phyloP scores from a whole-genome alignment of 1,140 invertebrate genomes.

The Sinella curviseta region DNA sequence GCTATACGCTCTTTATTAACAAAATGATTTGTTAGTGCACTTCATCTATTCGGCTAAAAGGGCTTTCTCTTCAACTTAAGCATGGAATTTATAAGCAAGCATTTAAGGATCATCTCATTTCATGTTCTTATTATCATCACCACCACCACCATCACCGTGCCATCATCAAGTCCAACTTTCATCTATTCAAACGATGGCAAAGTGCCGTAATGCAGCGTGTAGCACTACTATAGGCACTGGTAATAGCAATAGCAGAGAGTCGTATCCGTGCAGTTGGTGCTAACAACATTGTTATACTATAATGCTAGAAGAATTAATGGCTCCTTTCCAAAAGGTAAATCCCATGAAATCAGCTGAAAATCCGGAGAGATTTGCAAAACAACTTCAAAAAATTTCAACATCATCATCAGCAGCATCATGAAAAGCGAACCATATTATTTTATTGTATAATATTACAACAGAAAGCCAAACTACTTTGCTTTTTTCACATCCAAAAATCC shows the following conservation, averaged over 20 bases:
- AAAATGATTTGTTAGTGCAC: slow-evolving; percentile 8
- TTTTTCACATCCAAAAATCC: too few species aligned
- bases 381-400: slow-evolving; percentile 13
- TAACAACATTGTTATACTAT: not conserved
- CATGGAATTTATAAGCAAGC: slow-evolving; percentile 13
- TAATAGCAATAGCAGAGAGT: too few species aligned
- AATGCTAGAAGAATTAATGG: slow-evolving; percentile 18
- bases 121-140: slow-evolving; percentile 15
- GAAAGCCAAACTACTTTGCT: too few species aligned
- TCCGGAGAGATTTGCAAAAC: slow-evolving; percentile 26
- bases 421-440: not conserved
- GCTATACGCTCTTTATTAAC: not conserved
- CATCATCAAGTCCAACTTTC: not conserved
- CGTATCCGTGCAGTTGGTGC: not conserved
- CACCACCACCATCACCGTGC: not conserved
- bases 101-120: slow-evolving; percentile 19
- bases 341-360: slow-evolving; percentile 21
- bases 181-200: too few species aligned
- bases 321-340: slow-evolving; percentile 27
- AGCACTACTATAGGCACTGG: too few species aligned
- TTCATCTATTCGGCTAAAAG: slow-evolving; percentile 1
- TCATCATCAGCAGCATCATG: not conserved
- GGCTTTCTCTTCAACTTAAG: not conserved
- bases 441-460: too few species aligned
- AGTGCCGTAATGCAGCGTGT: too few species aligned